phyloP scores from a whole-genome alignment of 1,140 invertebrate genomes.

The Parasteatoda tepidariorum region DNA sequence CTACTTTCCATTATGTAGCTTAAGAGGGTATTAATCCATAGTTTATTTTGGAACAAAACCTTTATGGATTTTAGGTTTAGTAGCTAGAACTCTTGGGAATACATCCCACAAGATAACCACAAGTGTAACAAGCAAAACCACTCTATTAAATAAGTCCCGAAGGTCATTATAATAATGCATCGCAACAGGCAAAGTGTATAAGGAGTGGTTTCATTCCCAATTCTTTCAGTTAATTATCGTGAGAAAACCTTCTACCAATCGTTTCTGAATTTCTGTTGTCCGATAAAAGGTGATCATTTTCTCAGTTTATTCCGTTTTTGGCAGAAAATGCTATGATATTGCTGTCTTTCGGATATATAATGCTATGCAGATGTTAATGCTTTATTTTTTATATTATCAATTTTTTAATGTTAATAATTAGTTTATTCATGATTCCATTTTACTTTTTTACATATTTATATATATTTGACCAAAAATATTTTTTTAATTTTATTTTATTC shows the following conservation, averaged over 20 bases:
- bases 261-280: neutral
- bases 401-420: too few relatives aligned
- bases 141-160: conserved; percentile 54
- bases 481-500: too few relatives aligned
- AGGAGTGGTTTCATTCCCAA: neutral
- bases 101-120: conserved; percentile 30
- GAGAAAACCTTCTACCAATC: conserved; percentile 27
- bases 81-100: neutral
- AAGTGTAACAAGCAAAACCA: conserved; percentile 55
- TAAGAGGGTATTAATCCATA: conserved; percentile 56
- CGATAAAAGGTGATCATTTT: too few relatives aligned
- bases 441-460: too few relatives aligned
- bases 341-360: too few relatives aligned
- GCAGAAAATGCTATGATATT: too few relatives aligned
- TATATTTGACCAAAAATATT: too few relatives aligned
- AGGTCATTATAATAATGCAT: conserved; percentile 54
- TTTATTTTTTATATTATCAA: too few relatives aligned
- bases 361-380: too few relatives aligned
- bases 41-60: conserved; percentile 49
- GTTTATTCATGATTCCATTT: too few relatives aligned
- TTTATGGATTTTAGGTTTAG: conserved; percentile 32
- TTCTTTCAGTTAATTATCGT: conserved; percentile 45
- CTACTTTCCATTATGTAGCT: conserved; percentile 46
- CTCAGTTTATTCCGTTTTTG: too few relatives aligned
- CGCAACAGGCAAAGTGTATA: conserved; percentile 44